These are phyloP conservation scores for Volucella zonaria DNA, from an alignment of 2,888 invertebrate species.

Conservation along the genomic window DNA sequence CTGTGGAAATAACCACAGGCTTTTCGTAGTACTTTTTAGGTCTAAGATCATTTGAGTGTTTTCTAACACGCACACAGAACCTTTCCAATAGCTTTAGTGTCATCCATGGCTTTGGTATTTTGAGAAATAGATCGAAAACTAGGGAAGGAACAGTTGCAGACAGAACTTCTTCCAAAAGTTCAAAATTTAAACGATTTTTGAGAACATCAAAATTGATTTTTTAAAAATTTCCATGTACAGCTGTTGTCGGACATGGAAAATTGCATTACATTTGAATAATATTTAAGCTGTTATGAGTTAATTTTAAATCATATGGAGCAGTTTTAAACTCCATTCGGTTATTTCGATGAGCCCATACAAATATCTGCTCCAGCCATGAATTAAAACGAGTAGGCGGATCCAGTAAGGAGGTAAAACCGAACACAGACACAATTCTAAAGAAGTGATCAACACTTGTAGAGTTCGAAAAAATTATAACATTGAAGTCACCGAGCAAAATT, in stretches of 20 bases:
- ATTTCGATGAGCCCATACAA: not conserved
- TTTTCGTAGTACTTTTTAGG: not conserved
- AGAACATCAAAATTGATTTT: conserved; percentile 6
- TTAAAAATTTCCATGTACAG: not conserved
- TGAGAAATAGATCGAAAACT: conserved; percentile 5
- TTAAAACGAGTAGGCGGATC: conserved; percentile 4
- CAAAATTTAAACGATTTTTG: not conserved
- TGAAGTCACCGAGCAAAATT: conserved; percentile 22
- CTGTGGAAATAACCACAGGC: not conserved
- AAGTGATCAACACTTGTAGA: conserved; percentile 14
- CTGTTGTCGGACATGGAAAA: not conserved
- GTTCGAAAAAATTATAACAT: conserved; percentile 12
- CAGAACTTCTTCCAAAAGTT: conserved; percentile 16
- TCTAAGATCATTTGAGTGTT: not conserved
- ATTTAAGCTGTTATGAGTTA: conserved; percentile 11
- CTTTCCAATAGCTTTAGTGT: not conserved
- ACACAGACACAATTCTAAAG: conserved; percentile 11
- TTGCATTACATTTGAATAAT: not conserved
- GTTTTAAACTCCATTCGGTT: conserved; percentile 10
- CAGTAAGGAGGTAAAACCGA: conserved; percentile 10
- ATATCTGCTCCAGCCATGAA: too few relatives aligned
- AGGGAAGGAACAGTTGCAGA: not conserved
- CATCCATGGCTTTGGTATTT: conserved; percentile 17
- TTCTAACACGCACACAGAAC: not conserved
- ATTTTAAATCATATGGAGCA: conserved; percentile 4